These are phyloP conservation scores for Drosophila ercepeae DNA, from an alignment of 1,140 invertebrate species.

Conservation along the genomic window DNA sequence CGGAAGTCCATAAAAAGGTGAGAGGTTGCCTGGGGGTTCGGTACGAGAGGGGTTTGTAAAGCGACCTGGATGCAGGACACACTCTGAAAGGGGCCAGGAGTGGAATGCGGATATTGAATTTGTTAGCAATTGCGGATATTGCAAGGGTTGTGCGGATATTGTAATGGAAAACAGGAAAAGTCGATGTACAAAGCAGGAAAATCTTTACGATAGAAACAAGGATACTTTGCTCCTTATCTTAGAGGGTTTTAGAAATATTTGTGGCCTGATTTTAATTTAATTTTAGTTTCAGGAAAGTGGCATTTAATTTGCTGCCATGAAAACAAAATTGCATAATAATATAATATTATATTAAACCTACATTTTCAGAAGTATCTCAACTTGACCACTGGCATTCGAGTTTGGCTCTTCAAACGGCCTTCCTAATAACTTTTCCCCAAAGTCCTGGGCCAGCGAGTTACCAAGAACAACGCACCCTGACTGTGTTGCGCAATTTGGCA, in stretches of 20 bases:
- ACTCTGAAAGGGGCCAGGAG: background rate
- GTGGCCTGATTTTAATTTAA: too few species aligned
- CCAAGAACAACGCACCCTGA: conserved; percentile 38
- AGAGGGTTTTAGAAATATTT: too few species aligned
- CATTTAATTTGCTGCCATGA: background rate
- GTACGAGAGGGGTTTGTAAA: conserved; percentile 1
- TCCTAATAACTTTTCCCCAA: background rate
- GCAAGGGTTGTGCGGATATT: conserved; percentile 17
- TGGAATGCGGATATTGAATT: conserved; percentile 17
- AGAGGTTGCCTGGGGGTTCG: conserved; percentile 1
- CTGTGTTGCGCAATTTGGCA: conserved; percentile 77
- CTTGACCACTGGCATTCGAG: conserved; percentile 44
- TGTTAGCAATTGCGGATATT: conserved; percentile 2
- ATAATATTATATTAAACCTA: too few species aligned
- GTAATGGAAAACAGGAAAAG: background rate
- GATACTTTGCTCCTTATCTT: too few species aligned
- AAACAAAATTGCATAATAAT: background rate
- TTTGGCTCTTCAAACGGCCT: conserved; percentile 27
- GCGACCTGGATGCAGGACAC: background rate
- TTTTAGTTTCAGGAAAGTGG: background rate
- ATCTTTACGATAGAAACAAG: too few species aligned
- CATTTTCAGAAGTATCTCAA: conserved; percentile 28
- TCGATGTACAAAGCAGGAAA: too few species aligned
- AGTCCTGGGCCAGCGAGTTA: conserved; percentile 16
- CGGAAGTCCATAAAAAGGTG: conserved; percentile 68